A percentile compares a stretch with the other conserved stretches of the same genome.
phyloP scores from a whole-genome alignment of 2,797 vertebrate genomes.

The Yasuhikotakia modesta region DNA sequence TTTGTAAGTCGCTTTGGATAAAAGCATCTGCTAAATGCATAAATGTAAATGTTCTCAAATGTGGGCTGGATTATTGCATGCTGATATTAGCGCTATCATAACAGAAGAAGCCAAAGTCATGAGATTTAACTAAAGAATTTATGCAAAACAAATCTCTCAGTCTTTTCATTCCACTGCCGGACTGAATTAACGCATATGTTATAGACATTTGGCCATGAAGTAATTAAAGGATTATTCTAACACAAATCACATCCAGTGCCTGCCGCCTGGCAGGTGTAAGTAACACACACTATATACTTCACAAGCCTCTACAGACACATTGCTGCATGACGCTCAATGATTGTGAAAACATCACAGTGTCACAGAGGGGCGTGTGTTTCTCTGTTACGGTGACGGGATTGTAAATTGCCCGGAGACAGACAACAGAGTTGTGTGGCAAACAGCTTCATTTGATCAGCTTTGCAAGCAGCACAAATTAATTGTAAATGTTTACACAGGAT shows the following conservation, averaged over 20 bases:
- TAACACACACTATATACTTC: constrained; percentile 31
- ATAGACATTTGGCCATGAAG: constrained; percentile 70
- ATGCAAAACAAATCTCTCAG: constrained; percentile 79
- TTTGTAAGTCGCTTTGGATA: too few species aligned
- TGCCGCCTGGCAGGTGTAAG: constrained; percentile 65
- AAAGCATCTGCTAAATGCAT: too few species aligned
- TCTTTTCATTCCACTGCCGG: constrained; percentile 76
- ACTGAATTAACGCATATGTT: constrained; percentile 78
- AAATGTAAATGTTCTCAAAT: constrained; percentile 68
- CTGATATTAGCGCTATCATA: constrained; percentile 52
- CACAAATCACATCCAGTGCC: constrained; percentile 71
- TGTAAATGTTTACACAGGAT: constrained; percentile 81
- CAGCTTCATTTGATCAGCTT: constrained; percentile 80
- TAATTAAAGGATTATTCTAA: constrained; percentile 82
- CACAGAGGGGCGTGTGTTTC: not conserved
- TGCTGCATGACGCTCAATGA: constrained; percentile 8
- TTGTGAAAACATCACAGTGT: constrained; percentile 14
- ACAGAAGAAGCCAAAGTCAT: too few species aligned
- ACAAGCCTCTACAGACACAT: not conserved
- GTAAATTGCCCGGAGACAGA: constrained; percentile 62
- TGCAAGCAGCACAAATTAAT: constrained; percentile 69
- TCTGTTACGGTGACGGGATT: constrained; percentile 42
- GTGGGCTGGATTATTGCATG: constrained; percentile 75
- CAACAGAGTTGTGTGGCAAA: constrained; percentile 71
- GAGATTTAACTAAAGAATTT: constrained; percentile 73